These are phyloP conservation scores for Junonia oenone DNA, from an alignment of 2,888 invertebrate genomes.

Conservation along the genomic window DNA sequence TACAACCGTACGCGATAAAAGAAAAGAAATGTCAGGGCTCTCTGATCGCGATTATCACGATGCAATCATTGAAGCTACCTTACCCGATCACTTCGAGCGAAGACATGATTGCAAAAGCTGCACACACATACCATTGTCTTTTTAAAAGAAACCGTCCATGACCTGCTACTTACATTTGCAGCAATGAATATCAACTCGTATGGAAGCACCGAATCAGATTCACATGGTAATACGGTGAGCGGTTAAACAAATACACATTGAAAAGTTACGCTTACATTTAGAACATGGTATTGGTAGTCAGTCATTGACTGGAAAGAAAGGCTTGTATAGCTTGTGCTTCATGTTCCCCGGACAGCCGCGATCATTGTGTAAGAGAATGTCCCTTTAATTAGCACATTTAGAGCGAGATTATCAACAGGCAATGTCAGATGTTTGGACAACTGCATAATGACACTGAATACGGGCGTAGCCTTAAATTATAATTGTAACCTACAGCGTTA, in stretches of 20 bases:
- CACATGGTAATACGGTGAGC: constrained; percentile 33
- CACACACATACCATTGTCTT: not conserved
- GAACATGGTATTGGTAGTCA: constrained; percentile 62
- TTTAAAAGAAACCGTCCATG: not conserved
- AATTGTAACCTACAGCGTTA: constrained; percentile 31
- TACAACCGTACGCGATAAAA: constrained; percentile 69
- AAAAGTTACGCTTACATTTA: constrained; percentile 56
- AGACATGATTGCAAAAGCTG: constrained; percentile 24
- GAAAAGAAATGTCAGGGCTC: constrained; percentile 71
- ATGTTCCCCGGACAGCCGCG: constrained; percentile 55
- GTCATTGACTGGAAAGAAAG: constrained; percentile 58
- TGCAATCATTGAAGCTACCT: constrained; percentile 64
- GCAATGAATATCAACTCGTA: constrained; percentile 34
- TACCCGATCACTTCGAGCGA: constrained; percentile 38
- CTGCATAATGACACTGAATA: constrained; percentile 61
- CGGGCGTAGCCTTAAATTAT: constrained; percentile 30
- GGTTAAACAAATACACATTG: constrained; percentile 59
- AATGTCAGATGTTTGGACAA: constrained; percentile 56
- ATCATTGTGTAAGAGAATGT: constrained; percentile 66
- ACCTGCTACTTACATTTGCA: constrained; percentile 8
- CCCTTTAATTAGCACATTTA: constrained; percentile 75
- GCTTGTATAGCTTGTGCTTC: constrained; percentile 49
- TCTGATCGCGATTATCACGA: constrained; percentile 73
- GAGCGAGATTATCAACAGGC: constrained; percentile 63
- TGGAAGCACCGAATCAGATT: not conserved